Base-by-base conservation (phyloP, 2,888 invertebrate genomes). In the Azorinus chamasolen region DNA sequence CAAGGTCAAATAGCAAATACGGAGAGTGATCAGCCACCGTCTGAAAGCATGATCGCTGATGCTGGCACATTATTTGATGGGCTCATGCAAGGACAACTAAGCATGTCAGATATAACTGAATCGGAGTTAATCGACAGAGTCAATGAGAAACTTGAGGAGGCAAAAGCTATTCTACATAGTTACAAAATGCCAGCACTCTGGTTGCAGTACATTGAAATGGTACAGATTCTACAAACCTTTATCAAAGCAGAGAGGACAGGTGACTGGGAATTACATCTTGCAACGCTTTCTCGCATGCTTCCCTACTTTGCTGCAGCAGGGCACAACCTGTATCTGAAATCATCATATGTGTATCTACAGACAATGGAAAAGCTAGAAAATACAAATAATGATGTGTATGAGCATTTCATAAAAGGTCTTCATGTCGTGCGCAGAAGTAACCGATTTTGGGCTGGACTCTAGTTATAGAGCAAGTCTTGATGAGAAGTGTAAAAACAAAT, bases 121-220 rank as follows among this genome's bases (percentile, higher is more conserved):
- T 32, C 32, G 4, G 5, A 32, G 32, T 6, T 32, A 32, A 6
- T 32, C 32, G 10, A 10, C 4, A 32, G 4, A 6, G 10, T 10
- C 4, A 32, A 32, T 6, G 32, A 4, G 10, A 32, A 32, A 32
- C 10, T 32, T 10, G 32, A 32, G 10, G 10, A 10, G 32, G 10
- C 5, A 32, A 32, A 6, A 4, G 32, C n/a, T n/a, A n/a, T n/a
- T n/a, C n/a, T n/a, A n/a, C n/a, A n/a, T n/a, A n/a, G n/a, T n/a
- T 4, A 32, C 32, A 32, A 32, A 32, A 32, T 6, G 32, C 32
- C 10, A 41, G 16, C 14, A 8, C 14, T 86, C 8, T 84, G 85
- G 84, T 24, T 83, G 10, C 75, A 70, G 66, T 86, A 83, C 43
- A 83, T 86, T 66, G 75, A 85, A 2, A 87, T 84, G 86, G 41